phyloP scores from a whole-genome alignment of 2,797 vertebrate genomes.

The Hypotaenidia okinawae region DNA sequence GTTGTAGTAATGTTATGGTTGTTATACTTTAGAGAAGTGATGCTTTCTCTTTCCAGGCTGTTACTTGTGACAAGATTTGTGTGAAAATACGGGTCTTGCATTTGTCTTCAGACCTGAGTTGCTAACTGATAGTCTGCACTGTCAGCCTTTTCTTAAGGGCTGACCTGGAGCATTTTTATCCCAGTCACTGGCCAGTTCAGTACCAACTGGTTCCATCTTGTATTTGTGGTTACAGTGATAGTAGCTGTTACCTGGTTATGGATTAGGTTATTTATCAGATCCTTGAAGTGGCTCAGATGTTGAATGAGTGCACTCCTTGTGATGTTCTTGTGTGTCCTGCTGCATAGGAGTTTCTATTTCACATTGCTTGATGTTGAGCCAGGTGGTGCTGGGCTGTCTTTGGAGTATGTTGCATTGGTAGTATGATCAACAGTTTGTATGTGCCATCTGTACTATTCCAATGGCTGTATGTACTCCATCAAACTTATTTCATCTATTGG shows the following conservation, averaged over 20 bases:
- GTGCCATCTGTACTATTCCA: background rate
- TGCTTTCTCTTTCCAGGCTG: background rate
- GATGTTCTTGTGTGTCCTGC: background rate
- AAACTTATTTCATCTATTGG: background rate
- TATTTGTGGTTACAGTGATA: background rate
- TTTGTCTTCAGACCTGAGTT: background rate
- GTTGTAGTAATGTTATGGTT: background rate
- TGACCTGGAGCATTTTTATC: background rate
- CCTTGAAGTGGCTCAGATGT: background rate
- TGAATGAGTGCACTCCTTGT: background rate
- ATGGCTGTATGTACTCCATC: background rate
- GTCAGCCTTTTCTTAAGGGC: background rate
- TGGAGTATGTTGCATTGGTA: background rate
- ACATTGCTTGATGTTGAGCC: background rate
- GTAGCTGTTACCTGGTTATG: background rate
- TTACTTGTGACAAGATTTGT: background rate
- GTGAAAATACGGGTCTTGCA: background rate
- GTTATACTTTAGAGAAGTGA: background rate
- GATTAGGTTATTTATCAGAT: background rate
- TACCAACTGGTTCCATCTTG: background rate
- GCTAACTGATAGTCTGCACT: background rate
- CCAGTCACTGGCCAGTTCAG: background rate
- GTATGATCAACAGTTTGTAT: background rate
- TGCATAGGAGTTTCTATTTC: background rate
- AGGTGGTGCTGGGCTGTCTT: background rate